Conservation (phyloP, 1,140 invertebrate genomes). For the Vanessa tameamea region DNA sequence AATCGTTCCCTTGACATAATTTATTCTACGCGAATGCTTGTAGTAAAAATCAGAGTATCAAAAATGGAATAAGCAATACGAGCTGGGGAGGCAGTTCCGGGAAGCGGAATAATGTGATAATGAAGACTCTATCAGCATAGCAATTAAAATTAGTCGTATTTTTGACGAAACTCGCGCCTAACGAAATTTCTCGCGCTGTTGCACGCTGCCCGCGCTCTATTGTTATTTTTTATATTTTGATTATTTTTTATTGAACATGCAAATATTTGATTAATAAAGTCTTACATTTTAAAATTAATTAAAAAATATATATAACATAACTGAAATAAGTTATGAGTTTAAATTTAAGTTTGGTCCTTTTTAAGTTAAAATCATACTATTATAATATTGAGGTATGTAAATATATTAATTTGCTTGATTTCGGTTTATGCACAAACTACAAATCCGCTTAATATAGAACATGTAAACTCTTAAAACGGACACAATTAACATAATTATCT, state of each 20-base stretch:
- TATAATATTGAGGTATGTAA: too few species aligned
- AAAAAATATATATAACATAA: too few species aligned
- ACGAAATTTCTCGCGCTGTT: slow-evolving; percentile 48
- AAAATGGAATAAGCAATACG: slow-evolving; percentile 21
- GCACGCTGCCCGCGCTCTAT: slow-evolving; percentile 34
- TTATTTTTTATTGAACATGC: slow-evolving; percentile 3
- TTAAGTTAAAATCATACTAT: too few species aligned
- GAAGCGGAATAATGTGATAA: slow-evolving; percentile 63
- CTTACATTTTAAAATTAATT: background rate
- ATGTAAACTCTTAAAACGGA: background rate
- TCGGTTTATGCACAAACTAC: too few species aligned
- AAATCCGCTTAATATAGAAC: background rate
- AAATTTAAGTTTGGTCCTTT: too few species aligned
- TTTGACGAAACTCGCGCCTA: slow-evolving; percentile 60
- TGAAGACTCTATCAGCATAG: slow-evolving; percentile 56
- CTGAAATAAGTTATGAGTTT: too few species aligned
- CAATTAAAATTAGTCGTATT: slow-evolving; percentile 76
- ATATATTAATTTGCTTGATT: too few species aligned
- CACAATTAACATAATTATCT: too few species aligned
- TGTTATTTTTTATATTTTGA: slow-evolving; percentile 9
- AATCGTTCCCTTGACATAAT: background rate
- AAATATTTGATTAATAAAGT: background rate
- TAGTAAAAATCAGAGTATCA: slow-evolving; percentile 13
- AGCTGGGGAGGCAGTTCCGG: slow-evolving; percentile 34
- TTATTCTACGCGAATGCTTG: background rate